A percentile compares a stretch with the other conserved stretches of the same genome.
phyloP scores from a whole-genome alignment of 2,888 invertebrate genomes.

The Odontomyia ornata region DNA sequence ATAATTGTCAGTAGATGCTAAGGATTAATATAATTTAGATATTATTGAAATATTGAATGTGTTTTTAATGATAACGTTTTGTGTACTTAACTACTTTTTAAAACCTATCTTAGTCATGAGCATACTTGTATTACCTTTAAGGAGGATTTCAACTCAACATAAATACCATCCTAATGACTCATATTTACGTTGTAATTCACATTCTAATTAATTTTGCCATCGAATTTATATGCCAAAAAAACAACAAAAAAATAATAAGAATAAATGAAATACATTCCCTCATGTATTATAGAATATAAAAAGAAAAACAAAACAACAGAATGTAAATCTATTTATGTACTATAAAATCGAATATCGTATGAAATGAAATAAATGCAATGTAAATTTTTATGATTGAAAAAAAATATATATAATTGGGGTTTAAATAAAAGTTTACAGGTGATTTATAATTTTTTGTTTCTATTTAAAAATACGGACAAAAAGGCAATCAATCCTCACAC shows the following conservation, averaged over 20 bases:
- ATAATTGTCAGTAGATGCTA: constrained; percentile 19
- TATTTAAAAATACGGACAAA: constrained; percentile 35
- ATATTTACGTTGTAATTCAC: neutral
- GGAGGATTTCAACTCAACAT: neutral
- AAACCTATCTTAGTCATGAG: neutral
- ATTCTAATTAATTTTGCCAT: constrained; percentile 15
- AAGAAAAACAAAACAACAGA: constrained; percentile 22
- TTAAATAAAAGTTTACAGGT: constrained; percentile 47
- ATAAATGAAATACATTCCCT: constrained; percentile 2
- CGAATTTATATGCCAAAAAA: neutral
- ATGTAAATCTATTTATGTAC: constrained; percentile 27
- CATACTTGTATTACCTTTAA: neutral
- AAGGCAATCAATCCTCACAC: constrained; percentile 16
- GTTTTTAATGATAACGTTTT: too few species aligned
- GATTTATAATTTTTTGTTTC: constrained; percentile 50
- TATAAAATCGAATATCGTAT: neutral
- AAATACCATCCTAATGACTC: neutral
- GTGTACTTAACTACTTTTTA: too few species aligned
- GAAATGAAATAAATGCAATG: constrained; percentile 43
- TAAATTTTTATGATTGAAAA: constrained; percentile 46
- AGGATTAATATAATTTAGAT: constrained; percentile 13
- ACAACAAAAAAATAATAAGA: neutral
- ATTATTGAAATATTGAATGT: too few species aligned
- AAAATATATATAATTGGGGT: constrained; percentile 47
- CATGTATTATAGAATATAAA: constrained; percentile 38